phyloP scores from a whole-genome alignment of 2,113 vertebrate species.

The Phalacrocorax pelagicus region DNA sequence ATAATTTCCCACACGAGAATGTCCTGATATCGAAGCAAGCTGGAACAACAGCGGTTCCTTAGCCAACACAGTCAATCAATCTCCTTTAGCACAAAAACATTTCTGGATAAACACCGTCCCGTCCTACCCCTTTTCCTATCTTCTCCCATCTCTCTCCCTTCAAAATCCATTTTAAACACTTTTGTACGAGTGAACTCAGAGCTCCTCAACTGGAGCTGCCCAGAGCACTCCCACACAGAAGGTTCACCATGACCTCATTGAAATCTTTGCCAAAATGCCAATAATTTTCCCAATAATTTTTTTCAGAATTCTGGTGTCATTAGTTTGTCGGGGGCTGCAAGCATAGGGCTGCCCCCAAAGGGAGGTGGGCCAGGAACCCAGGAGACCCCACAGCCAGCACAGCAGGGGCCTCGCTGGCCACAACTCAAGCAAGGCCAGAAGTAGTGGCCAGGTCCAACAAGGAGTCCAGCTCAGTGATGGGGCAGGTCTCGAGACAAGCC shows the following conservation, averaged over 20 bases:
- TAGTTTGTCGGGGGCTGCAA: background rate
- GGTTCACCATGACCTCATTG: background rate
- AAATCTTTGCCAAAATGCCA: background rate
- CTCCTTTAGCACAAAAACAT: background rate
- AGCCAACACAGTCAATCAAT: background rate
- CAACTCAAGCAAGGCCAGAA: background rate
- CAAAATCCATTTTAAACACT: background rate
- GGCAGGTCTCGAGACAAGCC: background rate
- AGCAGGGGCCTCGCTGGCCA: too few relatives aligned
- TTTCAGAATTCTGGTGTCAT: background rate
- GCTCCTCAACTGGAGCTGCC: background rate
- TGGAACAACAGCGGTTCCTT: background rate
- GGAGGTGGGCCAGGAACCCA: too few relatives aligned
- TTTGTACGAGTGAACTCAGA: background rate
- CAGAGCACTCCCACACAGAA: background rate
- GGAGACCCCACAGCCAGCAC: background rate
- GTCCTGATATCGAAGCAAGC: background rate
- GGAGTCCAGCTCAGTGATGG: background rate
- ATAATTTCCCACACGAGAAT: background rate
- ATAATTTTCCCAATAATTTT: background rate
- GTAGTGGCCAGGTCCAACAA: background rate
- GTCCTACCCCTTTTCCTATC: background rate
- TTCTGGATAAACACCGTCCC: background rate
- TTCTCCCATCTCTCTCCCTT: background rate
- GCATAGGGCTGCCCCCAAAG: background rate